These are phyloP conservation scores for Cnemophilus loriae DNA, from an alignment of 2,113 vertebrate genomes.

Conservation along the genomic window DNA sequence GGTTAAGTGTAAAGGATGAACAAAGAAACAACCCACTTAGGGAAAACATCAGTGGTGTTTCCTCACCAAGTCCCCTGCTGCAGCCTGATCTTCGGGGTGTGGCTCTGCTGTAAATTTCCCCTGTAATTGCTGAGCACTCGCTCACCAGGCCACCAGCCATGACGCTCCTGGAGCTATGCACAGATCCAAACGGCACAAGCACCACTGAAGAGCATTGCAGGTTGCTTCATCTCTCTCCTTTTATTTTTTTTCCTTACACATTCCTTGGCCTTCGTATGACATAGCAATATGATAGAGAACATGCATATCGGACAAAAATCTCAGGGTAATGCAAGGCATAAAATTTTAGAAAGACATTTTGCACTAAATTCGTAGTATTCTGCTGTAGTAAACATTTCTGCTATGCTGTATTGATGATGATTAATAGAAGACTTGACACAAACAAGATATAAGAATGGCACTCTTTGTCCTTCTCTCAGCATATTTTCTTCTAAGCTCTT, in stretches of 20 bases:
- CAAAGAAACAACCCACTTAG: background rate
- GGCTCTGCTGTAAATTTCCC: background rate
- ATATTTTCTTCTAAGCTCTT: background rate
- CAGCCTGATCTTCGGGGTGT: background rate
- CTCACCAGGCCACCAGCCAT: accelerated
- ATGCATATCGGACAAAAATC: background rate
- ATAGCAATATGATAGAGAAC: background rate
- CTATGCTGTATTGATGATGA: background rate
- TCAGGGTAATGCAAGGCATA: background rate
- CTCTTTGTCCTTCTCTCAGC: background rate
- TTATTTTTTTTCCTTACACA: background rate
- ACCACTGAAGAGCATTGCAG: background rate
- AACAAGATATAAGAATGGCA: background rate
- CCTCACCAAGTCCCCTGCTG: background rate
- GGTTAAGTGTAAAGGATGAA: background rate
- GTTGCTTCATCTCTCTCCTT: background rate
- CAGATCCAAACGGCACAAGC: background rate
- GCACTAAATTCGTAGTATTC: background rate
- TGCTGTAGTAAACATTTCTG: background rate
- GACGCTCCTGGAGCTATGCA: accelerated
- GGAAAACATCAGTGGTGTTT: background rate
- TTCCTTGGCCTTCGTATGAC: background rate
- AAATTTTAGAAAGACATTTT: background rate
- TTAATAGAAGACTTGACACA: background rate
- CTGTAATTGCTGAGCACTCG: background rate